phyloP scores from a whole-genome alignment of 2,797 vertebrate genomes.

The Pseudochirops cupreus region DNA sequence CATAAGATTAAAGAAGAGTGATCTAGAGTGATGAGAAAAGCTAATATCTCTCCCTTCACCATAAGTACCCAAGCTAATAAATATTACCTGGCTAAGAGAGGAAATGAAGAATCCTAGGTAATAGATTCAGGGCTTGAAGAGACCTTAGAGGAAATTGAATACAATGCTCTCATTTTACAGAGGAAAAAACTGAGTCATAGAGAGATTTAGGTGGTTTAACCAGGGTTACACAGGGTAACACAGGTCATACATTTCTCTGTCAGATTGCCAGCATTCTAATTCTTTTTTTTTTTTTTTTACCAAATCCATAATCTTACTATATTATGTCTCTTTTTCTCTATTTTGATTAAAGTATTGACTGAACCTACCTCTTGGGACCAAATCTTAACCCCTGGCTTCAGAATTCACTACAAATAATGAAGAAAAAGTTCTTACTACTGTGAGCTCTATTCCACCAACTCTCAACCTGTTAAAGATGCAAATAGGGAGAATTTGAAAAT shows the following conservation, averaged over 20 bases:
- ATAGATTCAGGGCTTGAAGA: background rate
- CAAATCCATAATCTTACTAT: background rate
- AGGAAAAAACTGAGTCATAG: background rate
- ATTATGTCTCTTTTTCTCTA: background rate
- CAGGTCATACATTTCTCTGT: background rate
- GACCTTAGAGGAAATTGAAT: background rate
- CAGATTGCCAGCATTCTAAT: background rate
- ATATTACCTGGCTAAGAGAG: background rate
- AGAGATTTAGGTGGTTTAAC: background rate
- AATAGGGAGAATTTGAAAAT: constrained; percentile 33
- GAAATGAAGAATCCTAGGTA: background rate
- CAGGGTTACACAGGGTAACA: background rate
- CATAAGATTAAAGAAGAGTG: background rate
- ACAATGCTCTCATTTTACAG: background rate
- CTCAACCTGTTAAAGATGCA: background rate
- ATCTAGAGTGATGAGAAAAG: background rate
- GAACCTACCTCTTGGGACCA: constrained; percentile 12
- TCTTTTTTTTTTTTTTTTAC: background rate
- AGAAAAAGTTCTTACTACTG: constrained; percentile 19
- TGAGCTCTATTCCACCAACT: constrained; percentile 4
- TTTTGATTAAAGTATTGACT: background rate
- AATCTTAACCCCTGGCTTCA: background rate
- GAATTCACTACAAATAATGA: constrained; percentile 22
- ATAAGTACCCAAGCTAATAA: background rate
- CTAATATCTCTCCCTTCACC: background rate